Conservation (phyloP, 2,113 vertebrate species). For the Saimiri boliviensis region DNA sequence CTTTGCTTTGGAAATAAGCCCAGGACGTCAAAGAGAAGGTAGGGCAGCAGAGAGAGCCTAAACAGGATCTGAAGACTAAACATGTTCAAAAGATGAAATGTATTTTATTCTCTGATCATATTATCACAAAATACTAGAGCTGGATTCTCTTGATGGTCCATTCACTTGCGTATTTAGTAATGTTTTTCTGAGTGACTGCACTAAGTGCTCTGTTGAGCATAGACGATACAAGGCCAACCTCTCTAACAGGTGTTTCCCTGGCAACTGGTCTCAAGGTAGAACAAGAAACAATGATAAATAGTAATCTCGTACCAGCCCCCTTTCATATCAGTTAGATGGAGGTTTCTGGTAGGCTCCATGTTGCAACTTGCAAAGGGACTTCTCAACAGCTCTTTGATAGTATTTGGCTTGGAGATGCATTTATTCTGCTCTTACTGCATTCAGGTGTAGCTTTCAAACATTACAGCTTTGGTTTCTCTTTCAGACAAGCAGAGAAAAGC, state of each 20-base stretch:
- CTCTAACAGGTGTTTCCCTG: constrained; percentile 73
- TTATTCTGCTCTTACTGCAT: neutral
- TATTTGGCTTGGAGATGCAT: constrained; percentile 32
- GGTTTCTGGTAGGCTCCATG: constrained; percentile 43
- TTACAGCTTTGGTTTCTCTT: neutral
- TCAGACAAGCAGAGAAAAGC: constrained; percentile 28
- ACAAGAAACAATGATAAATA: constrained; percentile 69
- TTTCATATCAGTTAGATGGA: constrained; percentile 45
- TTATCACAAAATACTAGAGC: neutral
- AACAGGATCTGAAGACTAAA: neutral
- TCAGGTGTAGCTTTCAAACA: constrained; percentile 42
- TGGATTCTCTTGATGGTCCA: neutral
- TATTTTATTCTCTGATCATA: neutral
- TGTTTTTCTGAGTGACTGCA: constrained; percentile 34
- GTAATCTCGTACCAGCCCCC: constrained; percentile 49
- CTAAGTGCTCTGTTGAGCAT: neutral
- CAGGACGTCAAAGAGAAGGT: neutral
- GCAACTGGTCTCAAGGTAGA: constrained; percentile 72
- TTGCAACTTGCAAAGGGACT: constrained; percentile 50
- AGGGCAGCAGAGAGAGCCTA: neutral
- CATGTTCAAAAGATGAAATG: neutral
- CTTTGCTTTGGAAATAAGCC: neutral
- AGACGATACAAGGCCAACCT: neutral
- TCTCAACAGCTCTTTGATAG: constrained; percentile 33
- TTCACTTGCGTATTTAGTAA: neutral